Conservation (phyloP, 2,113 vertebrate species). For the Chascanopsetta lugubris region DNA sequence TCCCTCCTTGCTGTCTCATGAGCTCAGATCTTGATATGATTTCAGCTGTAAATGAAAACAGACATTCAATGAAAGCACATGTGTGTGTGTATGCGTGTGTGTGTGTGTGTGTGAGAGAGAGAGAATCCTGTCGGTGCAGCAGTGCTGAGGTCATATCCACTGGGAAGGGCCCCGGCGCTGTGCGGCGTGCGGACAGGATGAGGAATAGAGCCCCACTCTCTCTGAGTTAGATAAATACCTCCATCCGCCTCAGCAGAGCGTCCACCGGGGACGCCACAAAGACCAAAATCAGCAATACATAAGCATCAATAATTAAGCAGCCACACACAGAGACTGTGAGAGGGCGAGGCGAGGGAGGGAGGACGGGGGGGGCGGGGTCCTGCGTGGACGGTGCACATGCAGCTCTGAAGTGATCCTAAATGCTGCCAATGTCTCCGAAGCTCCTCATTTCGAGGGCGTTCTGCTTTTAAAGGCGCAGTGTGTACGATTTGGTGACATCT, state of each 20-base stretch:
- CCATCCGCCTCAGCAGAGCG: constrained; percentile 68
- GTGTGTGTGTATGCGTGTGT: no score
- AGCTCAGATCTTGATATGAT: constrained; percentile 19
- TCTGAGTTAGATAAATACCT: constrained; percentile 81
- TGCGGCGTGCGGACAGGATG: constrained; percentile 73
- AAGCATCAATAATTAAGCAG: constrained; percentile 85
- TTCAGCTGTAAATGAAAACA: constrained; percentile 55
- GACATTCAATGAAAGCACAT: no score
- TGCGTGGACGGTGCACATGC: constrained; percentile 37
- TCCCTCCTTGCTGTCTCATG: not conserved
- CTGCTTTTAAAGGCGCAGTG: no score
- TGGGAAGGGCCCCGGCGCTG: constrained; percentile 65
- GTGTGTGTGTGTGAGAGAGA: constrained; percentile 43
- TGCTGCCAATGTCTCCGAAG: constrained; percentile 51
- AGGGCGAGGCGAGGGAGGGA: constrained; percentile 39
- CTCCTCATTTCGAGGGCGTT: constrained; percentile 26
- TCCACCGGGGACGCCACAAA: constrained; percentile 79
- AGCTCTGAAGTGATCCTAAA: constrained; percentile 65
- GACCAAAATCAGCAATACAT: constrained; percentile 83
- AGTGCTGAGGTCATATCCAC: constrained; percentile 81
- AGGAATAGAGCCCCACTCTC: constrained; percentile 76
- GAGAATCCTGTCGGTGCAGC: constrained; percentile 51
- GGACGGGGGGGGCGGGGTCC: constrained; percentile 60
- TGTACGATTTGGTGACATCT: no score
- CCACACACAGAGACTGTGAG: constrained; percentile 65